phyloP scores from a whole-genome alignment of 2,113 vertebrate genomes.

The Ailurus styani region DNA sequence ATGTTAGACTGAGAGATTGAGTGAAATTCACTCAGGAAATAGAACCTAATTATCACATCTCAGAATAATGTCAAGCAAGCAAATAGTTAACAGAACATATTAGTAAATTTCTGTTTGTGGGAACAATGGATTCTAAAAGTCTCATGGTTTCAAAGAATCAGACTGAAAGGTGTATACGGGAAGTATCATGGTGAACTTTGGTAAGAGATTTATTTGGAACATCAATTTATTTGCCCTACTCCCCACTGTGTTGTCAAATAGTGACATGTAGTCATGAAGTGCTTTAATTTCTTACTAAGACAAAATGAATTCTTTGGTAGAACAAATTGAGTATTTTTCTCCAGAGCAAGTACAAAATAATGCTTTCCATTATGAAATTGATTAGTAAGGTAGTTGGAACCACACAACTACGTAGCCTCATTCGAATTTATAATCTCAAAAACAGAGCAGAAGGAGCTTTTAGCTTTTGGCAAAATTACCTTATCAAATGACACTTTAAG shows the following conservation, averaged over 20 bases:
- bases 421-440: background rate
- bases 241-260: background rate
- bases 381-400: background rate
- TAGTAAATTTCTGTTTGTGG: background rate
- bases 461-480: background rate
- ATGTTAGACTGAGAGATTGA: background rate
- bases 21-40: background rate
- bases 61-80: background rate
- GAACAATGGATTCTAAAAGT: background rate
- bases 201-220: background rate
- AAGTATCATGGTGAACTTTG: background rate
- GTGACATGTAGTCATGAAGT: background rate
- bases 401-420: background rate
- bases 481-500: background rate
- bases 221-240: background rate
- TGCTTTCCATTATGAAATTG: background rate
- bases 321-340: background rate
- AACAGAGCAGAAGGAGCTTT: background rate
- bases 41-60: background rate
- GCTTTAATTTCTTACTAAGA: background rate
- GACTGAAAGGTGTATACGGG: background rate
- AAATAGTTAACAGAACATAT: background rate
- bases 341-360: background rate
- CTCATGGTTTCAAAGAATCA: background rate
- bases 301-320: background rate